Percentiles rank a stretch among this genome's conserved stretches.
Conservation (phyloP, 1,140 invertebrate species). For the Camponotus vicinus region DNA sequence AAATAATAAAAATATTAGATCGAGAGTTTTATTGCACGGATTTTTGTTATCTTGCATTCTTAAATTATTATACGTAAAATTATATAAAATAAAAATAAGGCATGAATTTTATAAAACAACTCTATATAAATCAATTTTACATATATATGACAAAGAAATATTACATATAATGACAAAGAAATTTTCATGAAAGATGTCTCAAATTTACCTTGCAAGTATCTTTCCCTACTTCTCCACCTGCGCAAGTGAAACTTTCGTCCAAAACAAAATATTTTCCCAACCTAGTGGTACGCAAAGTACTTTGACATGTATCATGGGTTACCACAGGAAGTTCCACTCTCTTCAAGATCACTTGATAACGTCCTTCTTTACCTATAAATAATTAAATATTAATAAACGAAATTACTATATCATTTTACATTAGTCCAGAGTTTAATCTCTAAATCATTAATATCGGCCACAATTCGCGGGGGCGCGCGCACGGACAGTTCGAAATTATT, state of each 20-base stretch:
- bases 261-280: conserved; percentile 87
- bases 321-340: conserved; percentile 90
- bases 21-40: neutral
- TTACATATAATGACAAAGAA: neutral
- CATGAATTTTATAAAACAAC: neutral
- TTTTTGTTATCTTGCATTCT: neutral
- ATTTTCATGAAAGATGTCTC: neutral
- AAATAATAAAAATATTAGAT: neutral
- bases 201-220: conserved; percentile 88
- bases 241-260: conserved; percentile 88
- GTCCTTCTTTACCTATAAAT: conserved; percentile 85
- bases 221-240: conserved; percentile 88
- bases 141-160: neutral
- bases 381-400: conserved; percentile 38
- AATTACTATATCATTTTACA: neutral
- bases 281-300: conserved; percentile 86
- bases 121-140: neutral
- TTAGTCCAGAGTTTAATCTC: neutral
- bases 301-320: conserved; percentile 86
- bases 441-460: neutral
- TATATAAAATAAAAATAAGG: neutral
- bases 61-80: neutral
- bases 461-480: too few species aligned
- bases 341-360: conserved; percentile 91
- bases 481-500: too few species aligned